phyloP scores from a whole-genome alignment of 37 sponge, comb jelly and placozoan genomes.

The Ianthella basta region DNA sequence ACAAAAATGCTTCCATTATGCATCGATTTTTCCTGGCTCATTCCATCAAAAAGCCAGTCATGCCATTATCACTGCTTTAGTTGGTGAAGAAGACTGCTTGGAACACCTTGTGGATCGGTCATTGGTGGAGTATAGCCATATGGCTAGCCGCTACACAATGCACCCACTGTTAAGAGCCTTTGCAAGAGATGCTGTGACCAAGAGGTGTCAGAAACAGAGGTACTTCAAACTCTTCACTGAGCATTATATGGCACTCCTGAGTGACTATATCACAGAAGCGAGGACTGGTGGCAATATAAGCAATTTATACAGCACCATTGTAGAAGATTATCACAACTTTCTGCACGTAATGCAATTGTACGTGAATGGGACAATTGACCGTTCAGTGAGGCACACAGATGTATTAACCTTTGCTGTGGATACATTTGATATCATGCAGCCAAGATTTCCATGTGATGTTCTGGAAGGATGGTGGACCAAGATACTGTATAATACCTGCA shows the following conservation, averaged over 20 bases:
- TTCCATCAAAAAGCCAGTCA: background rate
- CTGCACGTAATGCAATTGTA: too few species aligned
- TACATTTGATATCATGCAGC: background rate
- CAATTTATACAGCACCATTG: too few species aligned
- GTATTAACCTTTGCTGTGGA: background rate
- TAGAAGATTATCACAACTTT: too few species aligned
- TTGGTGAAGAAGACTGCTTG: background rate
- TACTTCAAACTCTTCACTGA: too few species aligned
- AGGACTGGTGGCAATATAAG: too few species aligned
- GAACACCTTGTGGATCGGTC: background rate
- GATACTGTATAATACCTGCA: background rate
- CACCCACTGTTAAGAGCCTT: background rate
- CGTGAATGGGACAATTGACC: too few species aligned
- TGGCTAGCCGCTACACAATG: background rate
- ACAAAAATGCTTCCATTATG: background rate
- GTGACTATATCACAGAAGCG: too few species aligned
- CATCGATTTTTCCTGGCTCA: background rate
- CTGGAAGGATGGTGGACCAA: background rate
- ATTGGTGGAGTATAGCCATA: background rate
- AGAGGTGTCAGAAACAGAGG: too few species aligned
- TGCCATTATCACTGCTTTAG: background rate
- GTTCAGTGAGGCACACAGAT: background rate
- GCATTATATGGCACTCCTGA: too few species aligned
- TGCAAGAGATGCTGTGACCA: background rate
- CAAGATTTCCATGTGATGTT: slow-evolving; percentile 3